Evolutionary conservation across 2,113 vertebrate genomes (phyloP).

Genomic region (Pterophyllum scalare): DNA sequence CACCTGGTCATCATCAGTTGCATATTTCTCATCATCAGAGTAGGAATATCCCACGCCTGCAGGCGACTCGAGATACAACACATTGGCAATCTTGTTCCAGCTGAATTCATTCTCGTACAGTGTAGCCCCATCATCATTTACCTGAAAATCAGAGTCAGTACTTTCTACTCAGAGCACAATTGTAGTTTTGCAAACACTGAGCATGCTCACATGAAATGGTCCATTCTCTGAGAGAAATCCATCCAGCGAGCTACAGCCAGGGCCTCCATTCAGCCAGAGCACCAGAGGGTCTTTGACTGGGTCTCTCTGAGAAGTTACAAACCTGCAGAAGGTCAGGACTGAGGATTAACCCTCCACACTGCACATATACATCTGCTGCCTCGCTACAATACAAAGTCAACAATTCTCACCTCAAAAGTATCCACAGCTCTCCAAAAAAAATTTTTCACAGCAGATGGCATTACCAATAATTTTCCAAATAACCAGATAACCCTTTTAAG

Average conservation of each 20-base stretch:
- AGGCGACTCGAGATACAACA: conserved; percentile 83
- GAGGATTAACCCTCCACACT: background rate
- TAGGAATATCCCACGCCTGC: conserved; percentile 85
- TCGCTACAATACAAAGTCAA: background rate
- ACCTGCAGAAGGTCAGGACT: conserved; percentile 66
- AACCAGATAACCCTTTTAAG: background rate
- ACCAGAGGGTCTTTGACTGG: conserved; percentile 80
- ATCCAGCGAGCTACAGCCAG: conserved; percentile 84
- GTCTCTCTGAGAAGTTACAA: conserved; percentile 81
- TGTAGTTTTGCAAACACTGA: background rate
- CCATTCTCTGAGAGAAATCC: conserved; percentile 84
- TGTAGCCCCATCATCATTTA: conserved; percentile 75
- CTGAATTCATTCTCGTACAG: conserved; percentile 81
- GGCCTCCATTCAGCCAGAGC: conserved; percentile 85
- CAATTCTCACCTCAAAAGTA: background rate
- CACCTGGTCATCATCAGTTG: conserved; percentile 79
- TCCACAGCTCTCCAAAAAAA: too few relatives aligned
- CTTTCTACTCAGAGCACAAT: background rate
- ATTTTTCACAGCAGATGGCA: too few relatives aligned
- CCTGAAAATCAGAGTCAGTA: conserved; percentile 51
- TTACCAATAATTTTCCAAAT: background rate
- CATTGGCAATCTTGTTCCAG: conserved; percentile 83
- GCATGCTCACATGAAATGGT: conserved; percentile 79
- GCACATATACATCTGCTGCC: background rate
- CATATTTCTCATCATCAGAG: conserved; percentile 75